Evolutionary conservation across 2,888 invertebrate species (phyloP).

Genomic region (Lepas anatifera): DNA sequence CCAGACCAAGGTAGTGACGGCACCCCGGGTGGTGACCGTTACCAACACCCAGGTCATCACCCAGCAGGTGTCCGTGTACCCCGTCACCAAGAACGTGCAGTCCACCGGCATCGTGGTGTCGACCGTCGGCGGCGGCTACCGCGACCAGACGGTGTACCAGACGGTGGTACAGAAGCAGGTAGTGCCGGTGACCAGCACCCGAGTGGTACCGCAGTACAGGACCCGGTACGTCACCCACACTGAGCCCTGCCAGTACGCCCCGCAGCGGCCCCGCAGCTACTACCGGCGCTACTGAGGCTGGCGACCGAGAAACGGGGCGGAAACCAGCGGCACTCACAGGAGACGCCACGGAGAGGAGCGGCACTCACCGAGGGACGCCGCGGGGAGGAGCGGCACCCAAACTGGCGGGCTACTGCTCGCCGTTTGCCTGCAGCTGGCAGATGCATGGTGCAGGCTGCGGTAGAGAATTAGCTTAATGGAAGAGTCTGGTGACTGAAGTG

Average conservation of each 20-base stretch:
- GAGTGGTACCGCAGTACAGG: neutral
- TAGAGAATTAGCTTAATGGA: too few species aligned
- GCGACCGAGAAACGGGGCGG: too few species aligned
- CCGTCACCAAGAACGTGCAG: neutral
- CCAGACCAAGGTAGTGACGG: neutral
- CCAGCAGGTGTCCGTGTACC: neutral
- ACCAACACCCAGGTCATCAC: neutral
- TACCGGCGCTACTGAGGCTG: too few species aligned
- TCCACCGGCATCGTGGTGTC: neutral
- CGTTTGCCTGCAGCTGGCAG: too few species aligned
- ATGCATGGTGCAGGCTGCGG: too few species aligned
- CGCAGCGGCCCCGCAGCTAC: too few species aligned
- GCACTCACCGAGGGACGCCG: too few species aligned
- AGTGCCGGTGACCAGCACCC: neutral
- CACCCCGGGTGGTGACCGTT: neutral
- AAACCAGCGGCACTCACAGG: too few species aligned
- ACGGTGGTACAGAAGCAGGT: neutral
- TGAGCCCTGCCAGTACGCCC: neutral
- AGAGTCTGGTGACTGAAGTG: too few species aligned
- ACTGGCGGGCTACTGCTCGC: too few species aligned
- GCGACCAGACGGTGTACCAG: neutral
- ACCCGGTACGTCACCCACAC: neutral
- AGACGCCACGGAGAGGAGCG: too few species aligned
- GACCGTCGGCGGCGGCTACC: neutral
- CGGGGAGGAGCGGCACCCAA: too few species aligned